Conservation (phyloP, 2,113 vertebrate genomes). For the Ellobius talpinus region DNA sequence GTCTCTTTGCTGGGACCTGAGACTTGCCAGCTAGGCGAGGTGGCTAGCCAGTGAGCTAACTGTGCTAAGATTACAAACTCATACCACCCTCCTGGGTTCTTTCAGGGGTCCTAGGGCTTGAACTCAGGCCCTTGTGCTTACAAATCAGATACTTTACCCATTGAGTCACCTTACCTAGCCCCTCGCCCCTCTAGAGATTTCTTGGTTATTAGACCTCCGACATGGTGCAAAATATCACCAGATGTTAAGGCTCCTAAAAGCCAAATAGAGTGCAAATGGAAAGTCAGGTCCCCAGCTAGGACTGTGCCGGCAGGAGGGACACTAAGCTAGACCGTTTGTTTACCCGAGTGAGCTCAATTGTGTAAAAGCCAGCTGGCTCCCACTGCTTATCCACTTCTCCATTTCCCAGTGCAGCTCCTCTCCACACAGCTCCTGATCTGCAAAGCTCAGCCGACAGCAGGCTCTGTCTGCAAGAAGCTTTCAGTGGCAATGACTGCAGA, state of each 20-base stretch:
- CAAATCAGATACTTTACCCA: background rate
- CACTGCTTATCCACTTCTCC: slow-evolving; percentile 24
- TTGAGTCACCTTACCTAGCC: background rate
- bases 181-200: background rate
- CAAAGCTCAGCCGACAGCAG: slow-evolving; percentile 65
- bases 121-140: background rate
- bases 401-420: slow-evolving; percentile 72
- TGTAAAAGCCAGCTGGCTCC: slow-evolving; percentile 79
- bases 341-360: slow-evolving; percentile 73
- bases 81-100: background rate
- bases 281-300: background rate
- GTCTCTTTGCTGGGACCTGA: background rate
- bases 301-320: background rate
- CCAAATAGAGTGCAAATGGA: slow-evolving; percentile 13
- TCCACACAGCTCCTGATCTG: slow-evolving; percentile 60
- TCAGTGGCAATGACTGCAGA: slow-evolving; percentile 39
- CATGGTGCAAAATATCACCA: slow-evolving; percentile 12
- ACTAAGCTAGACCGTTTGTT: slow-evolving; percentile 52
- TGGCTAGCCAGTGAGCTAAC: background rate
- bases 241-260: background rate
- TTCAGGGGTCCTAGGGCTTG: background rate
- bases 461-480: slow-evolving; percentile 62
- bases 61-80: background rate
- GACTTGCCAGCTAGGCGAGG: background rate
- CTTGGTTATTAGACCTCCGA: background rate